These are phyloP conservation scores for Exephanes ischioxanthus DNA, from an alignment of 2,888 invertebrate species.

Conservation along the genomic window DNA sequence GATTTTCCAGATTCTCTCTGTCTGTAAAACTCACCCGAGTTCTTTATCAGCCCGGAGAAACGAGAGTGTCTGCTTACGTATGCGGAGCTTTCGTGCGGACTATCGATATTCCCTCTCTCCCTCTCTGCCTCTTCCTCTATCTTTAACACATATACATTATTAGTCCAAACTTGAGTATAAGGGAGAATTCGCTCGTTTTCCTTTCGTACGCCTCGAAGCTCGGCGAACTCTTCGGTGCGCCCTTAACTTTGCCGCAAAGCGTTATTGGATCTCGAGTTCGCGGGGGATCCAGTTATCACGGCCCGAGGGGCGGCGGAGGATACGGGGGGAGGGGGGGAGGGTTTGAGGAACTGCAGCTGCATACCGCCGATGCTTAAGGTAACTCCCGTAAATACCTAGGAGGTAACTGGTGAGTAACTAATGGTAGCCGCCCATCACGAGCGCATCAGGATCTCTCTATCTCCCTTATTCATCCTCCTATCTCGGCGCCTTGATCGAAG, in stretches of 20 bases:
- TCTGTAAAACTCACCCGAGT: neutral
- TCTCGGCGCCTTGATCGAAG: slow-evolving; percentile 16
- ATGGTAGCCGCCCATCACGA: slow-evolving; percentile 46
- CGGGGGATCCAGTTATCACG: slow-evolving; percentile 38
- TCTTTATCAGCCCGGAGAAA: neutral
- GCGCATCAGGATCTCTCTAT: slow-evolving; percentile 2
- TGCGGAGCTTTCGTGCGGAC: neutral
- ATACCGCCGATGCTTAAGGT: slow-evolving; percentile 28
- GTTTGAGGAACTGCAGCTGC: slow-evolving; percentile 32
- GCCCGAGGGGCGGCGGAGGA: neutral
- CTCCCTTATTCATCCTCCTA: slow-evolving; percentile 16
- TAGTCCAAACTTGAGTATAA: slow-evolving; percentile 10
- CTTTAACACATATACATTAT: slow-evolving; percentile 6
- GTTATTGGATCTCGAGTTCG: slow-evolving; percentile 51
- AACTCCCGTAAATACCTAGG: slow-evolving; percentile 52
- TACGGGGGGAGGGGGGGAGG: too few relatives aligned
- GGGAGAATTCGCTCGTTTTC: slow-evolving; percentile 35
- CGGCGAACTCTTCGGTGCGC: slow-evolving; percentile 3
- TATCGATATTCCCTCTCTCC: neutral
- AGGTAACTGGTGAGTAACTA: slow-evolving; percentile 37
- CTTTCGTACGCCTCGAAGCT: slow-evolving; percentile 28
- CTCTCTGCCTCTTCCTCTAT: neutral
- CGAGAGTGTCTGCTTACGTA: slow-evolving; percentile 4
- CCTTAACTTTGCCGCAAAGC: slow-evolving; percentile 39
- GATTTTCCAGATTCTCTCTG: neutral